phyloP scores from a whole-genome alignment of 2,888 invertebrate species.

The Plebejus anna region DNA sequence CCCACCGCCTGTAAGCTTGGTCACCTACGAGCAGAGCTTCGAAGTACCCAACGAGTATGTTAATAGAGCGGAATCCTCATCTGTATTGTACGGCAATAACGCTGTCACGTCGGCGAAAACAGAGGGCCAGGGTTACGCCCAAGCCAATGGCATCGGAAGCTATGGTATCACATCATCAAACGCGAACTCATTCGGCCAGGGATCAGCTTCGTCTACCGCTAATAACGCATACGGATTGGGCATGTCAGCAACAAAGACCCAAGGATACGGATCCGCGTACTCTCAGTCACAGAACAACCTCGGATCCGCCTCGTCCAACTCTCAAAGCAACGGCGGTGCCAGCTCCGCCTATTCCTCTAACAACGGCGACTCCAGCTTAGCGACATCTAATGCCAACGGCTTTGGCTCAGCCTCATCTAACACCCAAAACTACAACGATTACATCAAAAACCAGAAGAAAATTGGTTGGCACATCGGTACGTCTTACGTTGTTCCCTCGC shows the following conservation, averaged over 20 bases:
- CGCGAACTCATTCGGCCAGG: constrained; percentile 16
- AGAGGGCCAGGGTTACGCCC: constrained; percentile 45
- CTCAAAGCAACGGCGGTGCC: constrained; percentile 26
- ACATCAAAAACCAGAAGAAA: constrained; percentile 46
- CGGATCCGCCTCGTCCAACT: constrained; percentile 9
- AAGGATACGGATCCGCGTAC: constrained; percentile 27
- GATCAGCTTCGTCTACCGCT: constrained; percentile 22
- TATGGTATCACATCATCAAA: constrained; percentile 25
- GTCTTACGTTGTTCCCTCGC: constrained; percentile 51
- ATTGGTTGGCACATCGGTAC: constrained; percentile 68
- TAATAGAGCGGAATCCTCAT: constrained; percentile 54
- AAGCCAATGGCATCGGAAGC: constrained; percentile 23
- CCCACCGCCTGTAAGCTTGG: constrained; percentile 57
- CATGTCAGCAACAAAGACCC: constrained; percentile 6
- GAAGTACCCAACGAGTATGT: constrained; percentile 46
- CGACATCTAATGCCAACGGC: constrained; percentile 51
- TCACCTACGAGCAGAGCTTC: constrained; percentile 64
- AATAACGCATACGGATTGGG: constrained; percentile 14
- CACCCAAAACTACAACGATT: constrained; percentile 50
- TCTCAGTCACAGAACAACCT: constrained; percentile 25
- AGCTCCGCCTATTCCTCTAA: constrained; percentile 44
- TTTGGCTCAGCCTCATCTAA: constrained; percentile 55
- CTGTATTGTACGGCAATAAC: constrained; percentile 48
- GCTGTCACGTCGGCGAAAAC: constrained; percentile 53
- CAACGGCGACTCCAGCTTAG: neutral